These are phyloP conservation scores for Pomacea canaliculata DNA, from an alignment of 2,888 invertebrate species.

Conservation along the genomic window DNA sequence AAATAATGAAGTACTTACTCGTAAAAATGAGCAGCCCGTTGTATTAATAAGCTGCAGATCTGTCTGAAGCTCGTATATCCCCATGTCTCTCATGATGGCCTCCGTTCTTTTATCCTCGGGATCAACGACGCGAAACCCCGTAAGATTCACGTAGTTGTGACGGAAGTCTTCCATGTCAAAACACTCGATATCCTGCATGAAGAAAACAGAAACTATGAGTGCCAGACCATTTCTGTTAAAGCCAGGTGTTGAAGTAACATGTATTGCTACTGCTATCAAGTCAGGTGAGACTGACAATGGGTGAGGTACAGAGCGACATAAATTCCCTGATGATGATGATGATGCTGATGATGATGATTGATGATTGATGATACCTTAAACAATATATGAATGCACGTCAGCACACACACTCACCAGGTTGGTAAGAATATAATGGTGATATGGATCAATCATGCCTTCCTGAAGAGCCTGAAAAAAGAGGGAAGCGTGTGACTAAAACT, in stretches of 20 bases:
- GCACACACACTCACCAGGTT: conserved; percentile 73
- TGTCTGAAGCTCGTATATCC: conserved; percentile 58
- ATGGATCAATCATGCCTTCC: conserved; percentile 95
- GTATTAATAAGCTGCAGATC: conserved; percentile 52
- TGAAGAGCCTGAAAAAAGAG: conserved; percentile 82
- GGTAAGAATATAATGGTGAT: conserved; percentile 96
- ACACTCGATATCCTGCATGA: conserved; percentile 67
- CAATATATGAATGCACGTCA: too few species aligned
- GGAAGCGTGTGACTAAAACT: background rate
- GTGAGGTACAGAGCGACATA: too few species aligned
- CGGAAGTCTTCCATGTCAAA: conserved; percentile 77
- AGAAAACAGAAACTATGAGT: background rate
- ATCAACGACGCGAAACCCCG: conserved; percentile 83
- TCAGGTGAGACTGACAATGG: too few species aligned
- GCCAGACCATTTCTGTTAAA: too few species aligned
- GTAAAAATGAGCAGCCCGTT: conserved; percentile 48
- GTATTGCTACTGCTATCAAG: too few species aligned
- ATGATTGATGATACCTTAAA: too few species aligned
- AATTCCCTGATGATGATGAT: too few species aligned
- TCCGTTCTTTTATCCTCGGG: conserved; percentile 50
- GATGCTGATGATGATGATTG: too few species aligned
- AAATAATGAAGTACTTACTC: conserved; percentile 39
- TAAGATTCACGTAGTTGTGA: conserved; percentile 94
- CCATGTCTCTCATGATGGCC: conserved; percentile 54
- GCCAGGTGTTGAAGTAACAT: too few species aligned